A percentile compares a stretch with the other conserved stretches of the same genome.
Evolutionary conservation across 2,888 invertebrate genomes (phyloP).

Genomic region (Lypha dubia): DNA sequence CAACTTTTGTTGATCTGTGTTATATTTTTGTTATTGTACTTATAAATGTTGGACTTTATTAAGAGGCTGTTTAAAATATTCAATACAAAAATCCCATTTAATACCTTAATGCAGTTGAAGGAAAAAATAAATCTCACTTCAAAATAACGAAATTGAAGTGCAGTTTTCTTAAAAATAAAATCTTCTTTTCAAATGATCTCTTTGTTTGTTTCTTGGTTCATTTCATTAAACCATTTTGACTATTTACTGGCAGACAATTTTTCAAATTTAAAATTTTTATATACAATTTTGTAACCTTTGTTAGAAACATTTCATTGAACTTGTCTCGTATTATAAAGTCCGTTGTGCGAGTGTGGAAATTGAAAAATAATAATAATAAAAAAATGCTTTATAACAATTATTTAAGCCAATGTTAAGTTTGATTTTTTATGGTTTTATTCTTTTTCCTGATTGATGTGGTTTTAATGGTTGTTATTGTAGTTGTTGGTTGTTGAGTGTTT

Average conservation of each 20-base stretch:
- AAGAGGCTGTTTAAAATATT: background rate
- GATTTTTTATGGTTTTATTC: constrained; percentile 47
- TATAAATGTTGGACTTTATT: too few relatives aligned
- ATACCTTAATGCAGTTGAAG: background rate
- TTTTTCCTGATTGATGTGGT: constrained; percentile 71
- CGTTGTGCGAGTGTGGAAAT: constrained; percentile 30
- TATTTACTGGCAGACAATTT: background rate
- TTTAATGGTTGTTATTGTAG: constrained; percentile 29
- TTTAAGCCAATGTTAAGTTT: constrained; percentile 55
- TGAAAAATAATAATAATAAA: constrained; percentile 20
- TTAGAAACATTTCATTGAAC: constrained; percentile 48
- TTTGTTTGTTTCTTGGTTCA: constrained; percentile 14
- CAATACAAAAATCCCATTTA: background rate
- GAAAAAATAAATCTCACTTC: background rate
- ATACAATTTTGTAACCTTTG: constrained; percentile 24
- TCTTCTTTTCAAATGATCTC: background rate
- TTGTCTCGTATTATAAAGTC: constrained; percentile 20
- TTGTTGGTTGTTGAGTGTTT: constrained; percentile 25
- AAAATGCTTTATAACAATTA: constrained; percentile 18
- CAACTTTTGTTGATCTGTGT: too few relatives aligned
- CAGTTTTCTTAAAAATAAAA: background rate
- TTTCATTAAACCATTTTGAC: constrained; percentile 3
- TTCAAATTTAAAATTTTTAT: constrained; percentile 7
- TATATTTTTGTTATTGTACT: too few relatives aligned
- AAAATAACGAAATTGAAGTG: background rate